phyloP scores from a whole-genome alignment of 2,797 vertebrate species.

The Esox lucius region DNA sequence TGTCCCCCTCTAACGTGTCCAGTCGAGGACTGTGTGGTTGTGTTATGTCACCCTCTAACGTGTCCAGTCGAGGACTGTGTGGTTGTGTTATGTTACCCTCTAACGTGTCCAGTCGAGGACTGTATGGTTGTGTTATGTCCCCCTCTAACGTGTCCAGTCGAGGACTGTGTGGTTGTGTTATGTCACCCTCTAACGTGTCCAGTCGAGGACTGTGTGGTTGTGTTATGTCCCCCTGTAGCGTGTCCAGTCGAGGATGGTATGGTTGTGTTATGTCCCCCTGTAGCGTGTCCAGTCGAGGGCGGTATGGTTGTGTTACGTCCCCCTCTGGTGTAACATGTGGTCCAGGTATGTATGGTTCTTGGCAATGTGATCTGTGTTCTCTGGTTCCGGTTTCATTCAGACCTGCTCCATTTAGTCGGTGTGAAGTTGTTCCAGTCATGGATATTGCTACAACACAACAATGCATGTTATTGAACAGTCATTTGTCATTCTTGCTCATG shows the following conservation, averaged over 20 bases:
- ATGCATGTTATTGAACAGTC: background rate
- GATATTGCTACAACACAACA: conserved; percentile 19
- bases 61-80: conserved; percentile 31
- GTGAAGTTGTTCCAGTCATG: conserved; percentile 33
- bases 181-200: conserved; percentile 16
- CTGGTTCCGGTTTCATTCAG: conserved; percentile 15
- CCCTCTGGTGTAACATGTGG: conserved; percentile 20
- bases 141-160: conserved; percentile 25
- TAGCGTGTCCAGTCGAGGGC: conserved; percentile 31
- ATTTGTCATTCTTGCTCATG: background rate
- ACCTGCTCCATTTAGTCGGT: conserved; percentile 48
- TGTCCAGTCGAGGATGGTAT: conserved; percentile 28
- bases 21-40: too few species aligned
- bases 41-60: conserved; percentile 22
- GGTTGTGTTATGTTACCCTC: too few species aligned
- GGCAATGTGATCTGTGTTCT: conserved; percentile 17
- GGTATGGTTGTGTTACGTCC: conserved; percentile 25
- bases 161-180: conserved; percentile 14
- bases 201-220: conserved; percentile 32
- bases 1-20: too few species aligned
- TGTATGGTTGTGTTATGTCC: too few species aligned
- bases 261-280: background rate
- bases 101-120: conserved; percentile 31
- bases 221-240: conserved; percentile 20
- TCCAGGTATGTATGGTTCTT: background rate